Percentiles rank a stretch among this genome's conserved stretches.
Conservation (phyloP, 2,888 invertebrate species). For the Tetrapedia diversipes region DNA sequence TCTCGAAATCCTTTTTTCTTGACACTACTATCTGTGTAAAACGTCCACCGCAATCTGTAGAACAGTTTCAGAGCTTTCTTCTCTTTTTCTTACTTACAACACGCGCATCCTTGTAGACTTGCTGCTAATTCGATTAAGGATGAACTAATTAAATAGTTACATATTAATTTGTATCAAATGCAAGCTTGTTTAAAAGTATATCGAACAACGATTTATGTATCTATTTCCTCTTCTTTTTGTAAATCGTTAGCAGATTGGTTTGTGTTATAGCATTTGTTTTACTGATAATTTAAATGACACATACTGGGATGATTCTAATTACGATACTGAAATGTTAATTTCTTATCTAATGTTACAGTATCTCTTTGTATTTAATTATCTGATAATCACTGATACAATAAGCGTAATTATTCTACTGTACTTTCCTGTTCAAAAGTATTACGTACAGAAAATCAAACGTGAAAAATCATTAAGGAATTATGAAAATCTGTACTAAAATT, state of each 20-base stretch:
- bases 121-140: not conserved
- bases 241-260: not conserved
- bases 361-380: not conserved
- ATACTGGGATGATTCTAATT: not conserved
- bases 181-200: no score
- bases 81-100: not conserved
- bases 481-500: no score
- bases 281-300: not conserved
- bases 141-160: not conserved
- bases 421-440: no score
- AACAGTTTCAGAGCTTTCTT: not conserved
- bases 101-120: not conserved
- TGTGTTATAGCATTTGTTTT: not conserved
- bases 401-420: not conserved
- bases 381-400: not conserved
- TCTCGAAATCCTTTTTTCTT: constrained; percentile 54
- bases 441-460: not conserved
- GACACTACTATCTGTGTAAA: constrained; percentile 41
- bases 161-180: no score
- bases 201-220: not conserved
- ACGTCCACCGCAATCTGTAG: not conserved
- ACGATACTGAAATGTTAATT: not conserved
- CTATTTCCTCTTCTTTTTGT: not conserved
- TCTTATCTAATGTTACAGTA: not conserved
- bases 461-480: no score